phyloP scores from a whole-genome alignment of 2,888 invertebrate species.

The Rotaria magnacalcarata region DNA sequence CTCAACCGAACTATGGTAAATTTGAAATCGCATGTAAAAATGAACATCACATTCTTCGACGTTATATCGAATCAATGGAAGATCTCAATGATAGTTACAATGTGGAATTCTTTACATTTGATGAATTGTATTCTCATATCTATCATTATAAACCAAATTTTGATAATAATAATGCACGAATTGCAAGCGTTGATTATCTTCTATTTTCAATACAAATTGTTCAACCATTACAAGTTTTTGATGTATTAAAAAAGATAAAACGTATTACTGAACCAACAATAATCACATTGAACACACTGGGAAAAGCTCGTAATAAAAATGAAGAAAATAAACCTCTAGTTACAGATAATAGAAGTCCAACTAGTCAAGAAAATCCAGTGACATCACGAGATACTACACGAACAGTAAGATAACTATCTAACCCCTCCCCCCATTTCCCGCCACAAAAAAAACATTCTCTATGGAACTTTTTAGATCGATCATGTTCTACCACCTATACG shows the following conservation, averaged over 20 bases:
- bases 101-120: background rate
- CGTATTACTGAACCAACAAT: background rate
- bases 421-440: too few species aligned
- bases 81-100: background rate
- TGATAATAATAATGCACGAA: background rate
- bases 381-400: too few species aligned
- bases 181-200: background rate
- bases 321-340: background rate
- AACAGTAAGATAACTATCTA: too few species aligned
- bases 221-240: background rate
- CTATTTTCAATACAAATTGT: background rate
- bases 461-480: background rate
- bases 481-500: background rate
- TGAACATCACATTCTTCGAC: background rate
- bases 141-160: background rate
- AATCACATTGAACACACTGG: background rate
- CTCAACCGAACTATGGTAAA: background rate
- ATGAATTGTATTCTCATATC: background rate
- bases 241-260: background rate
- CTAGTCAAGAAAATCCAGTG: background rate
- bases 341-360: background rate
- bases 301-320: background rate
- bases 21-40: background rate
- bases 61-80: background rate
- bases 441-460: background rate